Conservation (phyloP, 2,797 vertebrate genomes). For the Phalloptychus januarius region DNA sequence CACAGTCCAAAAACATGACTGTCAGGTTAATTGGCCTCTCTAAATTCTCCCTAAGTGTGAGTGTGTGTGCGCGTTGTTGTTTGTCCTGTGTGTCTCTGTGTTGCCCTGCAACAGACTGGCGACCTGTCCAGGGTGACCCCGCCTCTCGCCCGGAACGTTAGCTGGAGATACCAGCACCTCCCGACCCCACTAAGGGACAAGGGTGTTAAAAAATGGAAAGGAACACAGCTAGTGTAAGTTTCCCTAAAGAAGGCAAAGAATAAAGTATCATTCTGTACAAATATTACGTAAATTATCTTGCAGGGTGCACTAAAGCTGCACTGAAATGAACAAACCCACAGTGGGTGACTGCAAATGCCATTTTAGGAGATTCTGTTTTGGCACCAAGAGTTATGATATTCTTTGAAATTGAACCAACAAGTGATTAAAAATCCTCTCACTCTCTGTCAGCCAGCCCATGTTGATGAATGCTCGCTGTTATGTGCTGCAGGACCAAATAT, state of each 20-base stretch:
- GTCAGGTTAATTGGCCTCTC: too few species aligned
- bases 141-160: too few species aligned
- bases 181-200: too few species aligned
- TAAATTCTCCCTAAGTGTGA: too few species aligned
- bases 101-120: too few species aligned
- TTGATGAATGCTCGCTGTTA: conserved; percentile 65
- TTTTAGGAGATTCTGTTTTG: conserved; percentile 37
- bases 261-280: not conserved
- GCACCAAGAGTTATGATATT: conserved; percentile 68
- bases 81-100: too few species aligned
- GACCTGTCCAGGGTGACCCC: too few species aligned
- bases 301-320: conserved; percentile 28
- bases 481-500: conserved; percentile 59
- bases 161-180: too few species aligned
- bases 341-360: conserved; percentile 31
- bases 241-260: not conserved
- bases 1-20: too few species aligned
- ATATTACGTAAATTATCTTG: not conserved
- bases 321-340: conserved; percentile 48
- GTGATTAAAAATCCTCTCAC: conserved; percentile 70
- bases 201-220: too few species aligned
- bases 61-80: too few species aligned
- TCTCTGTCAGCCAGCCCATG: conserved; percentile 48
- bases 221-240: not conserved
- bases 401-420: conserved; percentile 76